phyloP scores from a whole-genome alignment of 1,140 invertebrate genomes.

The Nymphalis io region DNA sequence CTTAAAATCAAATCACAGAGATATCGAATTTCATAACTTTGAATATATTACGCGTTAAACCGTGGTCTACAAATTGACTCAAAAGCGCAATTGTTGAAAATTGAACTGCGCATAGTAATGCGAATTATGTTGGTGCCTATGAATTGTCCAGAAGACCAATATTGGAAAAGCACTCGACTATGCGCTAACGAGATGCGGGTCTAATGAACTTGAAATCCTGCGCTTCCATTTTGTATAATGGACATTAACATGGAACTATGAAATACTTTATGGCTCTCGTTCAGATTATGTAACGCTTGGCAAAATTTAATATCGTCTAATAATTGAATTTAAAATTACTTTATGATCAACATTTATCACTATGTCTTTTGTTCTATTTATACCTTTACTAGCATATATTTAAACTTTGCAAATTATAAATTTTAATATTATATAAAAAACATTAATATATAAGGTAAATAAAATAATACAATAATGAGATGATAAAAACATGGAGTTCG shows the following conservation, averaged over 20 bases:
- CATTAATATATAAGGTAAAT: too few species aligned
- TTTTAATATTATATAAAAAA: too few species aligned
- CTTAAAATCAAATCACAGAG: background rate
- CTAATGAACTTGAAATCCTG: constrained; percentile 78
- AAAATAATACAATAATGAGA: too few species aligned
- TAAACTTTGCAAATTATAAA: too few species aligned
- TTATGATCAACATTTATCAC: background rate
- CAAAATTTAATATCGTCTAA: background rate
- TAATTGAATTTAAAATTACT: background rate
- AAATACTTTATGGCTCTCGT: constrained; percentile 35
- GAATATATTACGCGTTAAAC: constrained; percentile 22
- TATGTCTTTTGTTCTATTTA: background rate
- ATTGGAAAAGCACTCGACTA: constrained; percentile 75
- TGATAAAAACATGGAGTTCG: too few species aligned
- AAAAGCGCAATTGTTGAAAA: constrained; percentile 39
- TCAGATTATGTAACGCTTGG: constrained; percentile 2
- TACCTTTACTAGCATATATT: too few species aligned
- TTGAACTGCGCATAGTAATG: constrained; percentile 33
- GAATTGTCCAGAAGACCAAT: constrained; percentile 72
- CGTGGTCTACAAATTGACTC: constrained; percentile 47
- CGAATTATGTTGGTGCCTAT: constrained; percentile 48
- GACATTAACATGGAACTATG: constrained; percentile 57
- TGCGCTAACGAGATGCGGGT: constrained; percentile 74
- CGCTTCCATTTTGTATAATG: constrained; percentile 74
- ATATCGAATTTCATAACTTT: background rate